These are phyloP conservation scores for Spea hammondii DNA, from an alignment of 2,797 vertebrate genomes.

Conservation along the genomic window DNA sequence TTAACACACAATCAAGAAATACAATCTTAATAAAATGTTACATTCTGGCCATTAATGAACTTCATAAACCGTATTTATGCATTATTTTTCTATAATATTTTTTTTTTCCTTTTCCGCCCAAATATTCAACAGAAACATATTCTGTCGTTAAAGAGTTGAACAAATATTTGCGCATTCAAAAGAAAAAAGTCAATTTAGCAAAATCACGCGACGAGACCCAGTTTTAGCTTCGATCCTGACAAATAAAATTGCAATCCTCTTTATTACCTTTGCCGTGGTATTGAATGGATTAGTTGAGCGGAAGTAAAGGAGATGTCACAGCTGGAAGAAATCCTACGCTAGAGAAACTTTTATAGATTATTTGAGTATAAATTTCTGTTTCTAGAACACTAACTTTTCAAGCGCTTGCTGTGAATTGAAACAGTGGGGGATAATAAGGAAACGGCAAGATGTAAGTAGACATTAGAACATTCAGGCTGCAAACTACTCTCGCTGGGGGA, in stretches of 20 bases:
- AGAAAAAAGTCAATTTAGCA: too few relatives aligned
- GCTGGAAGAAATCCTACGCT: conserved; percentile 46
- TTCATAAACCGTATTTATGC: too few relatives aligned
- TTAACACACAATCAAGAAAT: too few relatives aligned
- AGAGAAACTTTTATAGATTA: conserved; percentile 50
- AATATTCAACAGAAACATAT: too few relatives aligned
- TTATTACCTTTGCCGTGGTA: conserved; percentile 17
- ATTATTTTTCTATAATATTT: too few relatives aligned
- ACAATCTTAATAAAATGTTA: too few relatives aligned
- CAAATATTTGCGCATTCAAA: too few relatives aligned
- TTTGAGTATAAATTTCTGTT: conserved; percentile 48
- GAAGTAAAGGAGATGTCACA: conserved; percentile 41
- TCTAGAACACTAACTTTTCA: conserved; percentile 47
- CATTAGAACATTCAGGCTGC: conserved; percentile 28
- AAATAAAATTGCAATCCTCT: background rate
- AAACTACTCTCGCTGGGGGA: conserved; percentile 20
- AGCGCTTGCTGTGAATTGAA: conserved; percentile 44
- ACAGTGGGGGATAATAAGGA: conserved; percentile 41
- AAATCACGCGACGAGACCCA: background rate
- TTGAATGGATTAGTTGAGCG: conserved; percentile 9
- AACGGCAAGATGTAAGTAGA: conserved; percentile 32
- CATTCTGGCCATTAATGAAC: too few relatives aligned
- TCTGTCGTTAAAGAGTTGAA: too few relatives aligned
- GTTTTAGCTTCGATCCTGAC: background rate
- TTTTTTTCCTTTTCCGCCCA: too few relatives aligned